Evolutionary conservation across 2,888 invertebrate species (phyloP).

Genomic region (Uropetala carovei): DNA sequence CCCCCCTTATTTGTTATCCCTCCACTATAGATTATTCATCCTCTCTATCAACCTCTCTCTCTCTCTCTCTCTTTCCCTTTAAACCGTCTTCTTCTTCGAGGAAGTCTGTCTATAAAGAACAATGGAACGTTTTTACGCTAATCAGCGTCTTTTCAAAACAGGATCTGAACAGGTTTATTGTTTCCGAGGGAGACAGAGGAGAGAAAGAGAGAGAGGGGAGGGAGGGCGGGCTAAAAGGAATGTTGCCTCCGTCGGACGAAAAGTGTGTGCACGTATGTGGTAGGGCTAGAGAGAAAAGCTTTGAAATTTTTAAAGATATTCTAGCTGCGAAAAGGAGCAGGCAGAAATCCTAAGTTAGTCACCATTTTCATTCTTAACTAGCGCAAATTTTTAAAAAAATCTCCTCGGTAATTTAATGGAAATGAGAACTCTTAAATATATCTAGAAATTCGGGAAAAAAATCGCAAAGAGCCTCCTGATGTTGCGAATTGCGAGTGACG

Average conservation of each 20-base stretch:
- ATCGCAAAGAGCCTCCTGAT: not conserved
- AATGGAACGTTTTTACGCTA: conserved; percentile 47
- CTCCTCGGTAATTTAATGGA: not conserved
- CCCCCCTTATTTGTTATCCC: not conserved
- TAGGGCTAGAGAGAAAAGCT: not conserved
- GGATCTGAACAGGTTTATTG: conserved; percentile 23
- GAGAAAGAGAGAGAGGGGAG: too few species aligned
- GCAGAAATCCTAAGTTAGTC: conserved; percentile 14
- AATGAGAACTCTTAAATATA: not conserved
- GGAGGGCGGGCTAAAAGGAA: not conserved
- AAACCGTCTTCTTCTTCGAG: not conserved
- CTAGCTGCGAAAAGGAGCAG: not conserved
- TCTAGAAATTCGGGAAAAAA: not conserved
- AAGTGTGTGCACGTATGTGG: not conserved
- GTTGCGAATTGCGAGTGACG: not conserved
- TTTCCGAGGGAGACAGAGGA: not conserved
- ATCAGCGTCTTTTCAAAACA: conserved; percentile 40
- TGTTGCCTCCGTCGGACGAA: not conserved
- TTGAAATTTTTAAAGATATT: conserved; percentile 1
- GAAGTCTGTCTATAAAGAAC: conserved; percentile 1
- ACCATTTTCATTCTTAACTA: not conserved
- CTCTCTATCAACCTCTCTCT: conserved; percentile 24
- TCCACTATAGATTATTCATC: conserved; percentile 40
- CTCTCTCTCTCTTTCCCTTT: not conserved
- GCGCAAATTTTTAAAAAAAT: too few species aligned